phyloP scores from a whole-genome alignment of 2,888 invertebrate species.

The Saturnia japonica region DNA sequence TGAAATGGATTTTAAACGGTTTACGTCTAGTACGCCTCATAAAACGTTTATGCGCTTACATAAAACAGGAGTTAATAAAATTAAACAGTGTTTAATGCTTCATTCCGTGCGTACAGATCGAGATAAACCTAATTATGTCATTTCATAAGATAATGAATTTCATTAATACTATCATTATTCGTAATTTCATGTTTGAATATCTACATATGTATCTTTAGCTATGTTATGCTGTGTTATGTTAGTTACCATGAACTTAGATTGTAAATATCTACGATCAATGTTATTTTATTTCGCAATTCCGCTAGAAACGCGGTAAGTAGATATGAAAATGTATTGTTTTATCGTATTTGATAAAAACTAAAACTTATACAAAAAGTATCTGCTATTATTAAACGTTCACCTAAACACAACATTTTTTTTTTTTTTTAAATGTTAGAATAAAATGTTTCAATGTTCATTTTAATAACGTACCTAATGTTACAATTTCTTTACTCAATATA shows the following conservation, averaged over 20 bases:
- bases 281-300: too few relatives aligned
- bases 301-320: neutral
- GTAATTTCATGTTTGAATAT: neutral
- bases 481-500: neutral
- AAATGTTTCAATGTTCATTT: neutral
- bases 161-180: slow-evolving; percentile 8
- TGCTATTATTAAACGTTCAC: neutral
- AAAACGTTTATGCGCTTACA: slow-evolving; percentile 64
- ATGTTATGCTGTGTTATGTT: neutral
- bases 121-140: slow-evolving; percentile 48
- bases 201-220: neutral
- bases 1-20: slow-evolving; percentile 62
- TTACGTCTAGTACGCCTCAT: slow-evolving; percentile 64
- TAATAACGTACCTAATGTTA: neutral
- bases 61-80: slow-evolving; percentile 63
- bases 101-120: slow-evolving; percentile 52
- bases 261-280: too few relatives aligned
- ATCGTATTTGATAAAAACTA: neutral
- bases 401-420: neutral
- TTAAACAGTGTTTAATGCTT: slow-evolving; percentile 61
- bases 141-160: slow-evolving; percentile 29
- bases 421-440: too few relatives aligned
- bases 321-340: neutral
- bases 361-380: too few relatives aligned
- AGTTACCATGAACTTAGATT: too few relatives aligned